Base-by-base conservation (phyloP, 2,888 invertebrate genomes). In the Norana najaformis region DNA sequence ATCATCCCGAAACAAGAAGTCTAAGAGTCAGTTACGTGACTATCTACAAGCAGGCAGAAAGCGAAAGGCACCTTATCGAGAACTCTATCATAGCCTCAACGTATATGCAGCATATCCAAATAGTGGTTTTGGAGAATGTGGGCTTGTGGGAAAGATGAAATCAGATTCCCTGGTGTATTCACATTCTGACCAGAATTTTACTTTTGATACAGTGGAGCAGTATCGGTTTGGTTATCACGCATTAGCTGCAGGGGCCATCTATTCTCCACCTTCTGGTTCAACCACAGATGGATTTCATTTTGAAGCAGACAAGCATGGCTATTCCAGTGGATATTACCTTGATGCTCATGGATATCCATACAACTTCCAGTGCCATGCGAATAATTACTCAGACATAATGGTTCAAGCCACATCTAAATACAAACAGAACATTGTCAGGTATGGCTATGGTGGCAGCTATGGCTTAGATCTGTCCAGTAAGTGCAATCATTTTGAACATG, bases 1-100 rank as follows among this genome's bases (percentile, higher is more conserved):
- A 0, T 89, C 89, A 34, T 97, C 97, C 90, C 96, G 97, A 37
- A 97, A 97, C 92, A 96, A 98, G 91, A 96, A 98, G 93, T 98
- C 98, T 95, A 98, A 98, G 95, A 98, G 98, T 6, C 98, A 98
- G 94, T 96, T 98, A 38, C 96, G 98, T 89, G 98, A 98, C 95
- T 98, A 98, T 94, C 95, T 98, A 3, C 98, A 98, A 34, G 98
- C 98, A 30, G 98, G 98, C 94, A 96, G 98, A 89, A 94, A 94
- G 91, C 89, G 93, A 88, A 93, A 93, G 89, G 91, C 92, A 11
- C 93, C 93, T 23, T 93, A 93, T 90, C 91, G 94, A 35, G 91
- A 92, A n/a, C 89, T 91, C 41, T 93, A 93, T 89, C 92, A 93
- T 3, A 92, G 92, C 37, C 91, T 93, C 89, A 94, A 93, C 91